Evolutionary conservation across 2,888 invertebrate species (phyloP).

Genomic region (Aethes cnicana): DNA sequence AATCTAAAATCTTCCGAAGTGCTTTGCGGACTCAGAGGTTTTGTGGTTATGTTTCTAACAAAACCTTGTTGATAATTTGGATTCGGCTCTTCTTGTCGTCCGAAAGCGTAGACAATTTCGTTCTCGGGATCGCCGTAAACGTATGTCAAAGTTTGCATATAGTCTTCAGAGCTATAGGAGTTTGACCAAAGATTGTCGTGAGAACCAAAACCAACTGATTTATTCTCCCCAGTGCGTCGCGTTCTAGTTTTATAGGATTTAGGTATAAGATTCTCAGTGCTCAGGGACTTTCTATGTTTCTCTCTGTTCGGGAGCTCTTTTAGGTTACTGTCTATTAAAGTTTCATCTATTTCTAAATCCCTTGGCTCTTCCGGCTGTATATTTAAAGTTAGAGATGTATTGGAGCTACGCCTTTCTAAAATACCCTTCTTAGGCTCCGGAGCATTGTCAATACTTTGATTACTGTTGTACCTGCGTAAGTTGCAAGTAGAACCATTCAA

Average conservation of each 20-base stretch:
- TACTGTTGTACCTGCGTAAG: slow-evolving; percentile 74
- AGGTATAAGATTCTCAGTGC: slow-evolving; percentile 83
- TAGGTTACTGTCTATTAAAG: slow-evolving; percentile 58
- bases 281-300: slow-evolving; percentile 81
- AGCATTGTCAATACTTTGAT: slow-evolving; percentile 71
- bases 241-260: slow-evolving; percentile 74
- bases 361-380: slow-evolving; percentile 72
- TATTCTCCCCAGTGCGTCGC: slow-evolving; percentile 56
- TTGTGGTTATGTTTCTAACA: slow-evolving; percentile 83
- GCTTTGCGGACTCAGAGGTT: slow-evolving; percentile 85
- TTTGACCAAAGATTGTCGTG: slow-evolving; percentile 78
- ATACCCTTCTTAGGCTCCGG: slow-evolving; percentile 83
- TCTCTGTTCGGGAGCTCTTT: slow-evolving; percentile 65
- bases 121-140: slow-evolving; percentile 77
- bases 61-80: slow-evolving; percentile 58
- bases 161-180: slow-evolving; percentile 68
- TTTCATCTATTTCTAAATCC: slow-evolving; percentile 73
- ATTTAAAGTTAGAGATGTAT: slow-evolving; percentile 89
- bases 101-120: slow-evolving; percentile 76
- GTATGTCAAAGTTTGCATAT: slow-evolving; percentile 66
- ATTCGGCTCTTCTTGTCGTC: slow-evolving; percentile 64
- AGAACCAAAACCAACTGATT: slow-evolving; percentile 66
- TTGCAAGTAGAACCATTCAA: slow-evolving; percentile 77
- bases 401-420: slow-evolving; percentile 89
- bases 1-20: slow-evolving; percentile 87